These are phyloP conservation scores for Daphoenositta chrysoptera DNA, from an alignment of 2,113 vertebrate species.

Conservation along the genomic window DNA sequence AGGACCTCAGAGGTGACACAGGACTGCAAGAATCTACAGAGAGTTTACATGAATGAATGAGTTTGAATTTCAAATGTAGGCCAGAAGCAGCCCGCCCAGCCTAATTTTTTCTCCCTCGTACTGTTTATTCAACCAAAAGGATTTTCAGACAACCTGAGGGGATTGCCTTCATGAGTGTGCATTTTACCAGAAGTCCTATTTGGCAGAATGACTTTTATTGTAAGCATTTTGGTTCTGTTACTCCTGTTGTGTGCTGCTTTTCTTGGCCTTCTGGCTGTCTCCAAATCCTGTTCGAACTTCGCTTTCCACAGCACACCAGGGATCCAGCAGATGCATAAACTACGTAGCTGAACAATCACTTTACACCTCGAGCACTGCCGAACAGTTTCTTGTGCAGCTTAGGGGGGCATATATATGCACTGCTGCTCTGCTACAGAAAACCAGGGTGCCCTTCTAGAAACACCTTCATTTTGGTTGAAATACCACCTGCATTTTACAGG, in stretches of 20 bases:
- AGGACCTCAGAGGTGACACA: background rate
- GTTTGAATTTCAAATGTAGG: background rate
- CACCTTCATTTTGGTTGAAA: background rate
- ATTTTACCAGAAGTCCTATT: slow-evolving; percentile 17
- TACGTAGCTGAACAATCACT: accelerated
- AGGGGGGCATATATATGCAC: background rate
- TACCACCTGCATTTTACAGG: background rate
- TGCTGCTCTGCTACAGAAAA: background rate
- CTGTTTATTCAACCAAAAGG: slow-evolving; percentile 26
- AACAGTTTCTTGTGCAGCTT: background rate
- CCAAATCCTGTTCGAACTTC: background rate
- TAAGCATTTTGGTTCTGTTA: background rate
- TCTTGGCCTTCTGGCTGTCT: background rate
- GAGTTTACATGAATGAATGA: background rate
- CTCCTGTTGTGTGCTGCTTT: background rate
- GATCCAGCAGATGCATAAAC: background rate
- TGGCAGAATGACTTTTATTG: background rate
- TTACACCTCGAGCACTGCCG: background rate
- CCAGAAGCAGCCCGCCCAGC: background rate
- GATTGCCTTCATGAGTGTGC: background rate
- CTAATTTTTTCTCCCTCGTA: background rate
- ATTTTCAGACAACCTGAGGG: background rate
- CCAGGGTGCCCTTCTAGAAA: background rate
- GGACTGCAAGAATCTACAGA: background rate
- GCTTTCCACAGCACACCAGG: background rate